A percentile compares a stretch with the other conserved stretches of the same genome.
phyloP scores from a whole-genome alignment of 2,888 invertebrate species.

The Torymus aiolomorphi region DNA sequence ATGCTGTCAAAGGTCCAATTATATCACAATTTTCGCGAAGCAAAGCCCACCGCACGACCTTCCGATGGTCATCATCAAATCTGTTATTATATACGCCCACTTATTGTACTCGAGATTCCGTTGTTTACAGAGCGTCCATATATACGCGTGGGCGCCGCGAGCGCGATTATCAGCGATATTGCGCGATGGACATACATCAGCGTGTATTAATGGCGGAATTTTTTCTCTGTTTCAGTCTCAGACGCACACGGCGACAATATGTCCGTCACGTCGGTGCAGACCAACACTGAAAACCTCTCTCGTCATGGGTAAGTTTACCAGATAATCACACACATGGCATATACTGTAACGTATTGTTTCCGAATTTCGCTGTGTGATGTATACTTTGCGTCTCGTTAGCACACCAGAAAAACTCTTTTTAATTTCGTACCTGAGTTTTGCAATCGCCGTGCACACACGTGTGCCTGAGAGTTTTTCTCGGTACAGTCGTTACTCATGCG shows the following conservation, averaged over 20 bases:
- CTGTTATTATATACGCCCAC: background rate
- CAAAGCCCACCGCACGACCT: background rate
- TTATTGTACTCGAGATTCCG: background rate
- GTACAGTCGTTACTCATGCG: too few relatives aligned
- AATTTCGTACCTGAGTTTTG: too few relatives aligned
- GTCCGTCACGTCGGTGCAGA: slow-evolving; percentile 72
- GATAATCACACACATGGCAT: background rate
- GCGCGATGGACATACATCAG: background rate
- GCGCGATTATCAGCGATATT: slow-evolving; percentile 16
- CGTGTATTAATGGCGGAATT: slow-evolving; percentile 15
- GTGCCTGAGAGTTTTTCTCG: too few relatives aligned
- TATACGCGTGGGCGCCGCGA: background rate
- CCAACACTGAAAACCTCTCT: slow-evolving; percentile 69
- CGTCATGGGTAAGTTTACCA: slow-evolving; percentile 69
- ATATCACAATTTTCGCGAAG: slow-evolving; percentile 9
- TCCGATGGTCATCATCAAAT: slow-evolving; percentile 9
- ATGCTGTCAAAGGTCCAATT: background rate
- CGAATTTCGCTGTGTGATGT: too few relatives aligned
- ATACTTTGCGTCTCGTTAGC: too few relatives aligned
- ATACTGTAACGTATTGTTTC: too few relatives aligned
- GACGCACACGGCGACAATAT: slow-evolving; percentile 60
- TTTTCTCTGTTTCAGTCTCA: slow-evolving; percentile 47
- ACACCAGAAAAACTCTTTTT: too few relatives aligned
- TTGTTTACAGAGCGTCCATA: background rate
- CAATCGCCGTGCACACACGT: too few relatives aligned